Conservation (phyloP, 2,888 invertebrate species). For the Cistogaster globosa region DNA sequence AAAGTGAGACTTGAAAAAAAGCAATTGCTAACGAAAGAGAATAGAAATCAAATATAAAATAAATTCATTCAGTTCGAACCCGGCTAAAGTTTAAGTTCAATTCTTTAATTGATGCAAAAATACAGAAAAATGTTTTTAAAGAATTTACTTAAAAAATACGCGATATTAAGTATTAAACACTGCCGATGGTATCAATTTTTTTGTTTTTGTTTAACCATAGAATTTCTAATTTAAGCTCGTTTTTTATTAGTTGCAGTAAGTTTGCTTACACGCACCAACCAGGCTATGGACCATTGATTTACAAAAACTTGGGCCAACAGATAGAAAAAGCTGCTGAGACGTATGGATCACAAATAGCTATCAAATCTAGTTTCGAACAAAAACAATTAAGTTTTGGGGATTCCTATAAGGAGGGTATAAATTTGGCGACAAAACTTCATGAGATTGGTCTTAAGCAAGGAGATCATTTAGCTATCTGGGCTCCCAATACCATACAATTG, state of each 20-base stretch:
- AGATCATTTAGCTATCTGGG: constrained; percentile 90
- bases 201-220: too few relatives aligned
- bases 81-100: not conserved
- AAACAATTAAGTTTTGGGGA: constrained; percentile 84
- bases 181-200: constrained; percentile 16
- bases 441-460: constrained; percentile 87
- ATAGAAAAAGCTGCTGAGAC: constrained; percentile 84
- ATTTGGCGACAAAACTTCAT: constrained; percentile 87
- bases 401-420: constrained; percentile 84
- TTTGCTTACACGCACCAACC: constrained; percentile 84
- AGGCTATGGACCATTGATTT: constrained; percentile 83
- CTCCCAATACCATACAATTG: constrained; percentile 90
- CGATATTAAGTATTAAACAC: not conserved
- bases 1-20: too few relatives aligned
- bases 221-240: not conserved
- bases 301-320: constrained; percentile 85
- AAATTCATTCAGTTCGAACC: constrained; percentile 11
- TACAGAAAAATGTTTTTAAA: constrained; percentile 36
- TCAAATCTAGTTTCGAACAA: constrained; percentile 84
- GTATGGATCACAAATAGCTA: constrained; percentile 84
- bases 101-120: not conserved
- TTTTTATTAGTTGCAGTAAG: constrained; percentile 23
- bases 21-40: too few relatives aligned
- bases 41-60: not conserved
- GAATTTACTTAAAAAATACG: constrained; percentile 1